These are phyloP conservation scores for Troides oblongomaculatus DNA, from an alignment of 2,888 invertebrate genomes.

Conservation along the genomic window DNA sequence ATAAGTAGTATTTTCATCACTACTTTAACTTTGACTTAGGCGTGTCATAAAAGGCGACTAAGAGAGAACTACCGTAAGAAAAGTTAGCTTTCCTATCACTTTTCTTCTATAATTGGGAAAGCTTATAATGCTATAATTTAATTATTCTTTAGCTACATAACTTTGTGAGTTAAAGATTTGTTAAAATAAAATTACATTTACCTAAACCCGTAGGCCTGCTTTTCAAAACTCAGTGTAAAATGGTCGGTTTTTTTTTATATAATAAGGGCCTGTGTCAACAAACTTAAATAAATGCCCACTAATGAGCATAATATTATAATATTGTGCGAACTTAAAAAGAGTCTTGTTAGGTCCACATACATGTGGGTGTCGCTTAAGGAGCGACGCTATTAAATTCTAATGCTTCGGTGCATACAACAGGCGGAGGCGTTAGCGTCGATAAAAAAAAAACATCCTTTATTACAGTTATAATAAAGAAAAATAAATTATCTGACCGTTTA, in stretches of 20 bases:
- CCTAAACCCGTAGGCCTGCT: conserved; percentile 7
- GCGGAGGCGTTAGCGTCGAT: conserved; percentile 32
- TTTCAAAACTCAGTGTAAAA: conserved; percentile 17
- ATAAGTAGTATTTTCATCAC: too few species aligned
- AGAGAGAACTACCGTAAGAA: too few species aligned
- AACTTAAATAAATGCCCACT: conserved; percentile 62
- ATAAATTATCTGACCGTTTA: too few species aligned
- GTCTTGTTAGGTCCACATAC: conserved; percentile 70
- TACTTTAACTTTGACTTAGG: too few species aligned
- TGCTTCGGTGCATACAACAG: conserved; percentile 48
- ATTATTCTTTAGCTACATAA: too few species aligned
- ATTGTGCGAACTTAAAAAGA: conserved; percentile 65
- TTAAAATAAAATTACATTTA: neutral
- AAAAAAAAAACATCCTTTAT: too few species aligned
- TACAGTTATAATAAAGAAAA: too few species aligned
- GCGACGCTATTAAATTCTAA: conserved; percentile 75
- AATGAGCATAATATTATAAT: conserved; percentile 77
- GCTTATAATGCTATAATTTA: too few species aligned
- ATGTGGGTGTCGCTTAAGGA: conserved; percentile 60
- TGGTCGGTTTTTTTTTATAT: conserved; percentile 32
- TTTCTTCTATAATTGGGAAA: too few species aligned
- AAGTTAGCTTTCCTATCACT: too few species aligned
- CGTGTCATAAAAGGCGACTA: too few species aligned
- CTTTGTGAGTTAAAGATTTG: neutral
- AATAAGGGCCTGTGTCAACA: conserved; percentile 42